Conservation (phyloP, 1,140 invertebrate species). For the Apis mellifera region Amel_HAv3.1 CM009944.2:9484501-9485000, state of each 20-base stretch:
- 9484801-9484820: neutral
- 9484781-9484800: neutral
- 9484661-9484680: neutral
- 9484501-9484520: too few species aligned
- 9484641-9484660: too few species aligned
- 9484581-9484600: too few species aligned
- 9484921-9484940: conserved; percentile 14
- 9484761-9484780: neutral
- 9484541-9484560: too few species aligned
- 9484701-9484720: neutral
- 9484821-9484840: neutral
- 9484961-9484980: conserved; percentile 11
- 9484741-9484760: conserved; percentile 3
- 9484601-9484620: too few species aligned
- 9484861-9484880: conserved; percentile 56
- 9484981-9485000: neutral
- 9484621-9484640: too few species aligned
- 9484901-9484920: neutral
- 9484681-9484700: conserved; percentile 25
- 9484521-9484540: too few species aligned
- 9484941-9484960: conserved; percentile 8
- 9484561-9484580: too few species aligned
- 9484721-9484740: too few species aligned
- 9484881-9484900: too few species aligned
- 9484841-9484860: conserved; percentile 29